phyloP scores from a whole-genome alignment of 2,888 invertebrate genomes.

The Drosophila pullipes region DNA sequence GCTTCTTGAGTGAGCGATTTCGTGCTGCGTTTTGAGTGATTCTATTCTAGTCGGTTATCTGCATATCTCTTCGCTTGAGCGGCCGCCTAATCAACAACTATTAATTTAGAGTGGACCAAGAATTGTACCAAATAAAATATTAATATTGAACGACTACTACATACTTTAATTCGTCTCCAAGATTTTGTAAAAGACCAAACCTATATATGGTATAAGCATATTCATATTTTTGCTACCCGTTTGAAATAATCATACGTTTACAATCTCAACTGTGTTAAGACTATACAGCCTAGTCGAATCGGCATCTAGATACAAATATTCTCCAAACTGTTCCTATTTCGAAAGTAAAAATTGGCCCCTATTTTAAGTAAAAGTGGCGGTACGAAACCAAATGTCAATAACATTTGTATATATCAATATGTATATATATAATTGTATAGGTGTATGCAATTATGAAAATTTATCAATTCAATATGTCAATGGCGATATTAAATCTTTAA shows the following conservation, averaged over 20 bases:
- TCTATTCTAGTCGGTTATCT: too few relatives aligned
- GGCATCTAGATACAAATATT: not conserved
- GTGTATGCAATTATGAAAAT: not conserved
- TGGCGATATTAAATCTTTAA: slow-evolving; percentile 1
- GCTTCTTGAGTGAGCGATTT: too few relatives aligned
- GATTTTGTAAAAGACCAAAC: slow-evolving; percentile 7
- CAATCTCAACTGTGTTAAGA: slow-evolving; percentile 18
- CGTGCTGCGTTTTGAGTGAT: too few relatives aligned
- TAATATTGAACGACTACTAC: too few relatives aligned
- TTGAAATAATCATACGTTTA: slow-evolving; percentile 22
- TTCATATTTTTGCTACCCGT: slow-evolving; percentile 37
- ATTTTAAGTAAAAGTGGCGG: not conserved
- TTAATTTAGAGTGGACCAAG: too few relatives aligned
- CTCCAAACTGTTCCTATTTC: slow-evolving; percentile 10
- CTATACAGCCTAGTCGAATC: not conserved
- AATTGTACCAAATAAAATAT: too few relatives aligned
- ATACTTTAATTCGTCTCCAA: not conserved
- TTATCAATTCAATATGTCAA: slow-evolving; percentile 2
- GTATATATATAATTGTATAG: not conserved
- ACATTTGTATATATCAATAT: not conserved
- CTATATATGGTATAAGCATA: slow-evolving; percentile 4
- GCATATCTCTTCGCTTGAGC: too few relatives aligned
- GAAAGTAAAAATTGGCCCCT: not conserved
- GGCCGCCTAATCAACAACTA: too few relatives aligned
- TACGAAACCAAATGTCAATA: slow-evolving; percentile 1